Conservation (phyloP, 2,797 vertebrate species). For the Tympanoctomys barrerae region DNA sequence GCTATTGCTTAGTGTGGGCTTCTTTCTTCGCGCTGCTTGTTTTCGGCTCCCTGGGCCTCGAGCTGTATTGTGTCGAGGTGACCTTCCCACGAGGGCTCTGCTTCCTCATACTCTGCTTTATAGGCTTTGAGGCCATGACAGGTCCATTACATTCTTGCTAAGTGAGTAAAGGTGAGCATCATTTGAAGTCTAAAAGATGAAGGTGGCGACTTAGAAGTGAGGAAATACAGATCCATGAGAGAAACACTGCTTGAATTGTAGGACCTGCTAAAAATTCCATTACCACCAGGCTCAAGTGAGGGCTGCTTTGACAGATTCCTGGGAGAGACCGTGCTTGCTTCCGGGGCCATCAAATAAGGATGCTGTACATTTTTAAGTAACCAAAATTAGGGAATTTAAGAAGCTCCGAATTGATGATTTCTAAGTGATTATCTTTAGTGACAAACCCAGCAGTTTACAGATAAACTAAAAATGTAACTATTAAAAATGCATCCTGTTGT, state of each 20-base stretch:
- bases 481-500: conserved; percentile 55
- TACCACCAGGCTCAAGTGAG: not conserved
- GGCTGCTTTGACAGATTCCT: not conserved
- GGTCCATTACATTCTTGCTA: not conserved
- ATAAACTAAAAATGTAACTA: conserved; percentile 59
- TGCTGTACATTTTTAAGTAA: not conserved
- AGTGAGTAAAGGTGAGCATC: not conserved
- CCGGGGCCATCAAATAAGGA: not conserved
- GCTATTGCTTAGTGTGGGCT: rapidly evolving
- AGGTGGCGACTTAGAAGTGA: not conserved
- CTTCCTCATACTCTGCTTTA: not conserved
- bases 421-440: conserved; percentile 29
- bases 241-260: not conserved
- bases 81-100: not conserved
- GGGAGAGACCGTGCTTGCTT: not conserved
- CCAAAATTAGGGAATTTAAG: not conserved
- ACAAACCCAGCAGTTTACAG: conserved; percentile 59
- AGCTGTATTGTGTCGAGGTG: not conserved
- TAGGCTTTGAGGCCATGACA: not conserved
- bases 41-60: not conserved
- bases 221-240: not conserved
- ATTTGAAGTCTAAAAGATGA: conserved; percentile 28
- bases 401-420: not conserved
- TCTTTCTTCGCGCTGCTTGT: not conserved
- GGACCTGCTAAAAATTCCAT: not conserved